Conservation (phyloP, 2,888 invertebrate genomes). For the Ecliptopera silaceata region DNA sequence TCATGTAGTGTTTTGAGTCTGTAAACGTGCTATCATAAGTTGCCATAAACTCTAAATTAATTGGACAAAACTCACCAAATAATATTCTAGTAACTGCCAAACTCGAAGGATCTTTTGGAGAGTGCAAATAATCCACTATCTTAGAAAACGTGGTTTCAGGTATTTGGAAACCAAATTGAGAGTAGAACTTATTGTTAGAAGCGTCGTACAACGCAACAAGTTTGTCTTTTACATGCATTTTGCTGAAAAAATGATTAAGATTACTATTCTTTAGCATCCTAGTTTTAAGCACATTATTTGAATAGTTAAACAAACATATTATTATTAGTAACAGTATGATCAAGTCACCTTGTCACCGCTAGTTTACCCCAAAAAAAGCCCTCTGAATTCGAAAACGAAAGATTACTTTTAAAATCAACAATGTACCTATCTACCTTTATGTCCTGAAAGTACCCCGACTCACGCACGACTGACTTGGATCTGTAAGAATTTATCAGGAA, state of each 20-base stretch:
- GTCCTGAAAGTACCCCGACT: slow-evolving; percentile 4
- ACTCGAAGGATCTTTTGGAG: slow-evolving; percentile 88
- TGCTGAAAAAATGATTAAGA: background rate
- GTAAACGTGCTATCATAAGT: no score
- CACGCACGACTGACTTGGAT: slow-evolving; percentile 19
- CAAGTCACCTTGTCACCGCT: no score
- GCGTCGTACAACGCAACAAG: slow-evolving; percentile 29
- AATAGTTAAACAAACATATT: no score
- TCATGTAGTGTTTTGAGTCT: no score
- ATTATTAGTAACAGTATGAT: no score
- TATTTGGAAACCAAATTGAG: slow-evolving; percentile 63
- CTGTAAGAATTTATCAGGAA: background rate
- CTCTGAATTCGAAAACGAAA: no score
- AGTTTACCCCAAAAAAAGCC: no score
- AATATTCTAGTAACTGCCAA: slow-evolving; percentile 90
- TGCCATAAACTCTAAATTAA: no score
- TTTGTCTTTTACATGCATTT: slow-evolving; percentile 43
- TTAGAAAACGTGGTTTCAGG: slow-evolving; percentile 60
- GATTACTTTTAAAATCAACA: background rate
- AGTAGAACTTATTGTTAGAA: slow-evolving; percentile 48
- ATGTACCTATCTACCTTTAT: no score
- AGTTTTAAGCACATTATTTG: no score
- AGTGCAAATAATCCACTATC: slow-evolving; percentile 82
- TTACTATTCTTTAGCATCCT: no score
- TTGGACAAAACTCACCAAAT: slow-evolving; percentile 85